phyloP scores from a whole-genome alignment of 2,888 invertebrate species.

The Diplolepis rosae region DNA sequence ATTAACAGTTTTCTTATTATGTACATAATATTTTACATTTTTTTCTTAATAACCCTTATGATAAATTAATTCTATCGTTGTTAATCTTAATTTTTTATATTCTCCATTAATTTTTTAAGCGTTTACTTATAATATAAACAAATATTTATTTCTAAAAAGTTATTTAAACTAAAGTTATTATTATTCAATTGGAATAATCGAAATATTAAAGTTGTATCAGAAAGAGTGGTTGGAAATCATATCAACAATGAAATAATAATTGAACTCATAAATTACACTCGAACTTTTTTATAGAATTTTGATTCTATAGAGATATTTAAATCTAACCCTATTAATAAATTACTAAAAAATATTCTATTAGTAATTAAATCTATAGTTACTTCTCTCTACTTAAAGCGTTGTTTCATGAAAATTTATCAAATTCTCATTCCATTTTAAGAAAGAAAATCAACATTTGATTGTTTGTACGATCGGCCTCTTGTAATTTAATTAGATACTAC shows the following conservation, averaged over 20 bases:
- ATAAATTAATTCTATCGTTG: no score
- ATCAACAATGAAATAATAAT: not conserved
- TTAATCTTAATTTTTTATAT: no score
- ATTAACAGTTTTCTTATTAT: not conserved
- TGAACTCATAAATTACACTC: not conserved
- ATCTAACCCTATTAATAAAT: not conserved
- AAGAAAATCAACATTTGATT: constrained; percentile 1
- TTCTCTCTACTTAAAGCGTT: no score
- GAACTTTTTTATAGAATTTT: not conserved
- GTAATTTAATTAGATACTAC: constrained; percentile 31
- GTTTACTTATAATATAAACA: no score
- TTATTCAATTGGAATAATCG: no score
- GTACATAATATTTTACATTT: not conserved
- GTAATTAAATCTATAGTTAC: not conserved
- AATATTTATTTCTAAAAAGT: no score
- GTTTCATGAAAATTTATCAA: not conserved
- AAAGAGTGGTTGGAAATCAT: not conserved
- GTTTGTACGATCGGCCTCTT: constrained; percentile 8
- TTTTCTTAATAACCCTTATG: no score
- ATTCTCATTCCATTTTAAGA: not conserved
- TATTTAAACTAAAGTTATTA: no score
- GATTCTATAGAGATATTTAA: not conserved
- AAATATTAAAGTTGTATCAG: no score
- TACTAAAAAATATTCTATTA: not conserved
- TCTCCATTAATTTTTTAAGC: no score